These are phyloP conservation scores for Phalacrocorax brasilianus DNA, from an alignment of 2,113 vertebrate genomes.

Conservation along the genomic window DNA sequence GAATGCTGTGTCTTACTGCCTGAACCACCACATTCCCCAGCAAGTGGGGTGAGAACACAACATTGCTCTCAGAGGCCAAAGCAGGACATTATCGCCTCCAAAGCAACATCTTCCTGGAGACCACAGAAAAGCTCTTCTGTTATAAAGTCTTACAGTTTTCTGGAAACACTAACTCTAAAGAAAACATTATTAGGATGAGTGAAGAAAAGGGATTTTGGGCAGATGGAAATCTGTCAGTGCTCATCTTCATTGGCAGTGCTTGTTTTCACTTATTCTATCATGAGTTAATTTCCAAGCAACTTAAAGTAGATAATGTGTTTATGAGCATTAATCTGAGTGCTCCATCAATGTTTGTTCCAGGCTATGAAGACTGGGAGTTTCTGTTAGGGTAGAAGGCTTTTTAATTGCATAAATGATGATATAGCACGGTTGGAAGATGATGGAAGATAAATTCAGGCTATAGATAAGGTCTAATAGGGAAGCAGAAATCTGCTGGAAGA, in stretches of 20 bases:
- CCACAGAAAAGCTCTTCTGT: neutral
- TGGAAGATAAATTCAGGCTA: neutral
- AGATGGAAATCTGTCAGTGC: slow-evolving; percentile 9
- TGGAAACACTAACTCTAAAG: neutral
- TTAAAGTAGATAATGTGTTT: slow-evolving; percentile 23
- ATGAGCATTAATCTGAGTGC: neutral
- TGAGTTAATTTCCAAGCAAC: slow-evolving; percentile 13
- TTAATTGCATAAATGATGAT: neutral
- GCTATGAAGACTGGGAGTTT: neutral
- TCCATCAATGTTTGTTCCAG: neutral
- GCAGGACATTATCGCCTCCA: neutral
- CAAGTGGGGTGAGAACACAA: neutral
- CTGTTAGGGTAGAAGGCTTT: neutral
- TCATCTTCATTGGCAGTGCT: neutral
- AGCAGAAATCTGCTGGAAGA: neutral
- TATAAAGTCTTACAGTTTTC: neutral
- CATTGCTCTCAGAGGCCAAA: neutral
- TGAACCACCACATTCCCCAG: neutral
- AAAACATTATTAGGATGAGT: neutral
- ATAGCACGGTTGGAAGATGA: neutral
- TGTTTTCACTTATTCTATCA: slow-evolving; percentile 13
- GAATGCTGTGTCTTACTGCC: neutral
- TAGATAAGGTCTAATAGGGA: neutral
- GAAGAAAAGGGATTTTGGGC: neutral
- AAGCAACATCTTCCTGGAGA: neutral